Conservation (phyloP, 2,888 invertebrate species). For the Ichneumon xanthorius region DNA sequence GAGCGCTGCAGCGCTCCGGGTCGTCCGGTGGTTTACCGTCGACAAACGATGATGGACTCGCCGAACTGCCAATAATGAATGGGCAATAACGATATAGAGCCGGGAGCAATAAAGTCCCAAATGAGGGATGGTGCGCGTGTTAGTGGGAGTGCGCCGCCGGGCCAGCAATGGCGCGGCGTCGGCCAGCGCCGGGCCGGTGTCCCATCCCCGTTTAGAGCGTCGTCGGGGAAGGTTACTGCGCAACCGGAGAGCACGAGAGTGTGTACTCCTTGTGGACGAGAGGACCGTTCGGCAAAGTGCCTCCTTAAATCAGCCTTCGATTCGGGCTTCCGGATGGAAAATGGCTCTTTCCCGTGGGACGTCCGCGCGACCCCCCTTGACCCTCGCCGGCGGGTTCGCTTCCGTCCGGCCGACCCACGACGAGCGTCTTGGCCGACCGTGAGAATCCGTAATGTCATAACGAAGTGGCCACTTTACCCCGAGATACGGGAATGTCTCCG, state of each 20-base stretch:
- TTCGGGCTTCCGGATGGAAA: conserved; percentile 64
- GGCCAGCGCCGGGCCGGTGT: no score
- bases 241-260: conserved; percentile 20
- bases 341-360: conserved; percentile 61
- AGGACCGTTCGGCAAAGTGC: conserved; percentile 57
- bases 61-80: conserved; percentile 63
- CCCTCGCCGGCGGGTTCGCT: conserved; percentile 17
- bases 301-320: conserved; percentile 66
- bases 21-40: conserved; percentile 54
- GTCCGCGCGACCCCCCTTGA: conserved; percentile 1
- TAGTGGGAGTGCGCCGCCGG: background rate
- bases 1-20: conserved; percentile 16
- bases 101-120: conserved; percentile 69
- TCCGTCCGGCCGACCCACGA: conserved; percentile 15
- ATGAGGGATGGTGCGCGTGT: conserved; percentile 57
- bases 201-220: no score
- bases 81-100: conserved; percentile 67
- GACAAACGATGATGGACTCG: conserved; percentile 64
- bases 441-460: conserved; percentile 68
- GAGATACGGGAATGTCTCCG: conserved; percentile 34
- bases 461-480: conserved; percentile 63
- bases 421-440: conserved; percentile 54
- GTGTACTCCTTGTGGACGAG: conserved; percentile 44
- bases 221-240: conserved; percentile 27
- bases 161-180: no score